These are phyloP conservation scores for Lacerta bilineata DNA, from an alignment of 2,797 vertebrate species.

Conservation along the genomic window DNA sequence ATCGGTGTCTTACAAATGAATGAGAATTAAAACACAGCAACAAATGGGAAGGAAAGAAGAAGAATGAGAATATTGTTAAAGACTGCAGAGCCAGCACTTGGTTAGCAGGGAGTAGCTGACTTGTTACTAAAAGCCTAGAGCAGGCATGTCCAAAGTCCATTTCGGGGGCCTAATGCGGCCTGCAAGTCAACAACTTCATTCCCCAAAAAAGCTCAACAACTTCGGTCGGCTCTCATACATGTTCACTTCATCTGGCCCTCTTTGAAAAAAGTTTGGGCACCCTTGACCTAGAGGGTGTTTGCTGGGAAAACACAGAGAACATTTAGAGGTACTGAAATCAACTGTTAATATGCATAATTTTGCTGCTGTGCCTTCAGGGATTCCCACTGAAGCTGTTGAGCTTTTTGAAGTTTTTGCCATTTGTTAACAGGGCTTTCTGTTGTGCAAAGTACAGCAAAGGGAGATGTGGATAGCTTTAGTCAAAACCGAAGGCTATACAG, in stretches of 20 bases:
- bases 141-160: too few species aligned
- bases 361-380: conserved; percentile 44
- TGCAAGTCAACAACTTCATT: too few species aligned
- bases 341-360: conserved; percentile 71
- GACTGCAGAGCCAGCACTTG: conserved; percentile 36
- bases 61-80: conserved; percentile 17
- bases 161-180: too few species aligned
- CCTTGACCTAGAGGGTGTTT: conserved; percentile 12
- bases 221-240: too few species aligned
- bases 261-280: too few species aligned
- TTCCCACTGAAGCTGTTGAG: conserved; percentile 61
- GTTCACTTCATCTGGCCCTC: too few species aligned
- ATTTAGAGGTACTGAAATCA: conserved; percentile 63
- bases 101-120: conserved; percentile 33
- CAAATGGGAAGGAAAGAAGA: background rate
- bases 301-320: conserved; percentile 64
- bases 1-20: background rate
- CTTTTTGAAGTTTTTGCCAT: conserved; percentile 52
- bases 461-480: conserved; percentile 49
- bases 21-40: background rate
- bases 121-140: conserved; percentile 46
- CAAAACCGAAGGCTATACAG: background rate
- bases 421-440: conserved; percentile 55
- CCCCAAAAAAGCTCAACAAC: too few species aligned
- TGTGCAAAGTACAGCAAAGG: conserved; percentile 31